Conservation (phyloP, 2,888 invertebrate genomes). For the Tyria jacobaeae region DNA sequence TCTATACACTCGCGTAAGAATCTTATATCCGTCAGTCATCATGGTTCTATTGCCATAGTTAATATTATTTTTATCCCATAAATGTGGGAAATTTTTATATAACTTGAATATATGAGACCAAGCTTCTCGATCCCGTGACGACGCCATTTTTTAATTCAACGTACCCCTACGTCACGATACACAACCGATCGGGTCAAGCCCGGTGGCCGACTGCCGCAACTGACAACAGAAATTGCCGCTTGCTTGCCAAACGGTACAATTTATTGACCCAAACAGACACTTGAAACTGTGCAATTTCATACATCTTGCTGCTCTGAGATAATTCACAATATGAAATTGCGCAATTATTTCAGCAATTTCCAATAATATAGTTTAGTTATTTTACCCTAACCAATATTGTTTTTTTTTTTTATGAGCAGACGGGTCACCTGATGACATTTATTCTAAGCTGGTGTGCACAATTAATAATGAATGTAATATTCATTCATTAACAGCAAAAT, state of each 20-base stretch:
- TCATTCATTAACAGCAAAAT: too few relatives aligned
- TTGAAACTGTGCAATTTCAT: constrained; percentile 12
- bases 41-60: constrained; percentile 20
- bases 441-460: too few relatives aligned
- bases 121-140: constrained; percentile 16
- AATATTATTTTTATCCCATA: constrained; percentile 20
- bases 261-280: constrained; percentile 17
- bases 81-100: constrained; percentile 17
- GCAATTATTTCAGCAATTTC: constrained; percentile 18
- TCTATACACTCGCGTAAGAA: constrained; percentile 18
- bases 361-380: background rate
- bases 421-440: too few relatives aligned
- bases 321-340: constrained; percentile 9
- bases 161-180: background rate
- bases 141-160: constrained; percentile 9
- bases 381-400: too few relatives aligned
- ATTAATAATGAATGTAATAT: background rate
- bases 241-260: constrained; percentile 18
- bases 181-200: constrained; percentile 10
- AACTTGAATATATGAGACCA: constrained; percentile 22
- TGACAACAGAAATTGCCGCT: constrained; percentile 22
- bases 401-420: too few relatives aligned
- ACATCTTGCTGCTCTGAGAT: background rate
- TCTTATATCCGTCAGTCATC: constrained; percentile 21
- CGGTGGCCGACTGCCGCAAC: constrained; percentile 18